Evolutionary conservation across 2,888 invertebrate genomes (phyloP), one percentile per base, ranked within the genome.

Genomic region (Cataglyphis albicans): DNA sequence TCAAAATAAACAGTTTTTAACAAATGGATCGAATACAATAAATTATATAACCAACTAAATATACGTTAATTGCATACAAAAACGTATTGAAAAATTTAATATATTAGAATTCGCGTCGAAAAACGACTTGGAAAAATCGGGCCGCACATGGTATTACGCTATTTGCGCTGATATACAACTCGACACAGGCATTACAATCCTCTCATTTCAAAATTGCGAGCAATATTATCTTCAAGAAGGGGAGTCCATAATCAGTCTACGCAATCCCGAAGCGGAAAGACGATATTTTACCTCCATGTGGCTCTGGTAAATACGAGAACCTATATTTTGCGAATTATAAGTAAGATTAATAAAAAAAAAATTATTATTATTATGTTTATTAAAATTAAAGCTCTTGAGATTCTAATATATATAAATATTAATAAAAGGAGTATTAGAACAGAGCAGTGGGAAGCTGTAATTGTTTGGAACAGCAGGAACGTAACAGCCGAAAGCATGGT

Each of bases 121-220:
- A 64, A 90, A 91, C 41, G 91, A 93, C 75, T 85, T 92, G 83
- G 94, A 94, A 84, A 94, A 93, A 91, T 93, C 93, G 93, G 96
- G 95, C 63, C 95, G 95, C 88, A 95, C 96, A 0, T 96, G 96
- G 96, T 97, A 96, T 91, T 96, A 96, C 91, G 95, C 95, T 9
- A 94, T 96, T 38, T 95, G 96, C 59, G 92, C 96, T 52, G 95
- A 96, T 72, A 94, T 97, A 48, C 95, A 96, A 70, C 93, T 97
- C 57, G 96, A 97, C 91, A 96, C 96, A 0, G 96, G 96, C 0
- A 95, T 96, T 76, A 95, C 95, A 18, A 94, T 96, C 0, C 94
- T 96, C 55, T 94, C 96, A 0, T 95, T 95, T 83, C 90, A 91
- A n/a, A 91, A 93, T 21, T 96, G 96, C 88, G 96, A 95, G 90